Evolutionary conservation across 2,113 vertebrate genomes (phyloP).

Genomic region (Phylloscopus whistleri): DNA sequence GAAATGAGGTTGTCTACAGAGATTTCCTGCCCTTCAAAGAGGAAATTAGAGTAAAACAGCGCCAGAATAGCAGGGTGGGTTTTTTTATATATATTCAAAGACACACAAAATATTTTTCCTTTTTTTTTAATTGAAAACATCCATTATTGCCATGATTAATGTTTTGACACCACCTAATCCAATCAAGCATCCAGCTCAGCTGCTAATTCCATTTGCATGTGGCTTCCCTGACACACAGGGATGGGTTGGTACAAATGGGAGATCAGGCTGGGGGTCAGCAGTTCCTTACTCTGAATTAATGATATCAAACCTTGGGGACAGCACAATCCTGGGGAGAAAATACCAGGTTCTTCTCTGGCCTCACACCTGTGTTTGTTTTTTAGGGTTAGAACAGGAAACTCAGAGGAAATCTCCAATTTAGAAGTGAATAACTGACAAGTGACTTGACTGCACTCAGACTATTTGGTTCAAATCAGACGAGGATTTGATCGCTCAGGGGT

Average conservation of each 20-base stretch:
- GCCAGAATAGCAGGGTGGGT: rapidly evolving
- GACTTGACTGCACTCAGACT: neutral
- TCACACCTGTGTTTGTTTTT: neutral
- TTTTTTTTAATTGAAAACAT: neutral
- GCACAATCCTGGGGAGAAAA: neutral
- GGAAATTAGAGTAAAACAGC: neutral
- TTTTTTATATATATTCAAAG: neutral
- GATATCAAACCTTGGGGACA: neutral
- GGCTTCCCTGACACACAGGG: neutral
- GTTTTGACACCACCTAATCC: neutral
- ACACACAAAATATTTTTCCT: neutral
- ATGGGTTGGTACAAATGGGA: neutral
- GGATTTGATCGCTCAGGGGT: neutral
- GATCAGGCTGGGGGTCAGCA: neutral
- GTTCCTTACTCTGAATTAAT: neutral
- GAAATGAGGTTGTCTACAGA: neutral
- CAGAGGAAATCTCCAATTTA: neutral
- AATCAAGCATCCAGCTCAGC: neutral
- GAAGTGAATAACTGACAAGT: neutral
- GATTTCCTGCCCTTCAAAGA: neutral
- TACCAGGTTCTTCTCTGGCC: neutral
- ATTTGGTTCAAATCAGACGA: neutral
- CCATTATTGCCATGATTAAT: neutral
- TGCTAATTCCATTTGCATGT: neutral
- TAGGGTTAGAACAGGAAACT: neutral